These are phyloP conservation scores for Nasonia longicornis DNA, from an alignment of 1,140 invertebrate species.

Conservation along the genomic window DNA sequence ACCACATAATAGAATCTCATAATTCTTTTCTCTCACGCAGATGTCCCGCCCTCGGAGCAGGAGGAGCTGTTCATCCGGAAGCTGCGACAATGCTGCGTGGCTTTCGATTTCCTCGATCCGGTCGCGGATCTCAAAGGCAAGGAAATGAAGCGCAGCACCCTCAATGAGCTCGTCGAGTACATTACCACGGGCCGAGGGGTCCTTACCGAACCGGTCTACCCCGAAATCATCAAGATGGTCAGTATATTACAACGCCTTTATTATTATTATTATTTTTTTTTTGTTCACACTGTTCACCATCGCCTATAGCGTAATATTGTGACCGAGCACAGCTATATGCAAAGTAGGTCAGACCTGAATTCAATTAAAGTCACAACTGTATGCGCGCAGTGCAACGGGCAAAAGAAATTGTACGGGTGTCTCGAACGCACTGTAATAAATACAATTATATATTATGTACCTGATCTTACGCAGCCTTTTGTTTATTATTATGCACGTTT, in stretches of 20 bases:
- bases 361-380: too few relatives aligned
- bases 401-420: too few relatives aligned
- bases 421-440: too few relatives aligned
- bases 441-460: too few relatives aligned
- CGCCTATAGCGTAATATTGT: too few relatives aligned
- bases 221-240: conserved; percentile 98
- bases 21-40: conserved; percentile 72
- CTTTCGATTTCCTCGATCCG: conserved; percentile 99
- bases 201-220: conserved; percentile 96
- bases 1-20: background rate
- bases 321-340: too few relatives aligned
- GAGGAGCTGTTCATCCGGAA: conserved; percentile 98
- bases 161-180: conserved; percentile 99
- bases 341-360: too few relatives aligned
- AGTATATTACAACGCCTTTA: conserved; percentile 30
- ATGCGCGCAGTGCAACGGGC: too few relatives aligned
- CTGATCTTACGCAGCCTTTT: too few relatives aligned
- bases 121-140: conserved; percentile 98
- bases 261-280: too few relatives aligned
- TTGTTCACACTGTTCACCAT: too few relatives aligned
- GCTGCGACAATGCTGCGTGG: conserved; percentile 97
- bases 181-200: conserved; percentile 94
- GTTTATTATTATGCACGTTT: too few relatives aligned
- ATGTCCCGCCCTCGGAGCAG: conserved; percentile 93
- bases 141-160: conserved; percentile 96